Base-by-base conservation (phyloP, 2,797 vertebrate species). In the Fratercula arctica region DNA sequence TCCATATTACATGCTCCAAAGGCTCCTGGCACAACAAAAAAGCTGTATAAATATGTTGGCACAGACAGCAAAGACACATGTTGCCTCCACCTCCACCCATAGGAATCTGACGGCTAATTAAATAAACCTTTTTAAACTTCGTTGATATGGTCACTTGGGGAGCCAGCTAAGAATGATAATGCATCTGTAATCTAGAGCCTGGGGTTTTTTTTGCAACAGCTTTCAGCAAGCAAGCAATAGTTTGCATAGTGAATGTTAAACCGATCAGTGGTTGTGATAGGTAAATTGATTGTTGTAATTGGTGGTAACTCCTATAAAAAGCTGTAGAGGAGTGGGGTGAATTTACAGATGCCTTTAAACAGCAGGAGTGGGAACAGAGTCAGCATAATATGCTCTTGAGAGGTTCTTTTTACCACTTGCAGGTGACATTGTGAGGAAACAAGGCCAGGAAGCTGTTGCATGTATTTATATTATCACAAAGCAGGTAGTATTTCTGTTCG, bases 21-120 rank as follows among this genome's bases (percentile, higher is more conserved):
- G 48, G 23, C 37, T 82, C 45, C 80, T 78, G 87, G 67, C 94
- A 77, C 73, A 67, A 76, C 41, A 92, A 88, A 93, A 93, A 84
- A 89, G 28, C 46, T 86, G 1, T 53, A 41, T 91, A 83, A 89
- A 80, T 77, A 16, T 75, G 64, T 92, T 94, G 76, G 78, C 67
- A 90, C 77, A 68, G 53, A 53, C 18, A 90, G 72, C 73, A 93
- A 37, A 93, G 59, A 41, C 77, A 93, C 70, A 90, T 92, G 57
- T 88, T 94, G 53, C 60, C 66, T 94, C 84, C 28, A 43, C 51
- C 46, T 92, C 90, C 82, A 86, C 7, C 3, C 69, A 6, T 15
- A 90, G 64, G 73, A 88, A 95, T 90, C 60, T 70, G 35, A 69
- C 48, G 93, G 72, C 69, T 93, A 77, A 89, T 96, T 92, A 95